Percentiles rank a stretch among this genome's conserved stretches.
phyloP scores from a whole-genome alignment of 2,113 vertebrate genomes.

The Pungitius pungitius region DNA sequence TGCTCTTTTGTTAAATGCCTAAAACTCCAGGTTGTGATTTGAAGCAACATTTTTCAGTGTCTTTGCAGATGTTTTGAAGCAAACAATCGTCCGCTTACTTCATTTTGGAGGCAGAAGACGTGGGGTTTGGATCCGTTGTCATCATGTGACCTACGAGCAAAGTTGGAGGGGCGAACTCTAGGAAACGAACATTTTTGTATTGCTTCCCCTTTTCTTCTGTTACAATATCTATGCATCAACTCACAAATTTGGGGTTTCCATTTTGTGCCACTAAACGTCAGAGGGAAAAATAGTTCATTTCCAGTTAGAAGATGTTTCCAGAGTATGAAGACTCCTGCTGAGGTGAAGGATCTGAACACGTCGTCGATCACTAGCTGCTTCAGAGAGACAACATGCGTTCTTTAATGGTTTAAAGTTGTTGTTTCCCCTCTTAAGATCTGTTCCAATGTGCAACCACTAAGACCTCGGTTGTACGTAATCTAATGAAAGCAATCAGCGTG shows the following conservation, averaged over 20 bases:
- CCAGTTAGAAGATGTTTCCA: background rate
- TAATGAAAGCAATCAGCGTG: background rate
- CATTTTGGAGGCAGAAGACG: background rate
- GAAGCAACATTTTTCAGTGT: background rate
- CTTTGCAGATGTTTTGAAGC: background rate
- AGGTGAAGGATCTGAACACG: background rate
- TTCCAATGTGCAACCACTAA: background rate
- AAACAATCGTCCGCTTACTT: background rate
- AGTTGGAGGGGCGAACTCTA: background rate
- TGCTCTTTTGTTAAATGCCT: background rate
- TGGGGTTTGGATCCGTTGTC: background rate
- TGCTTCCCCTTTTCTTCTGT: slow-evolving; percentile 28
- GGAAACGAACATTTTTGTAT: too few species aligned
- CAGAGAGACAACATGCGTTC: background rate
- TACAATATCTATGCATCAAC: too few species aligned
- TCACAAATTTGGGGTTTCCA: background rate
- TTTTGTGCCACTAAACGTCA: background rate
- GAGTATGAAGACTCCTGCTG: too few species aligned
- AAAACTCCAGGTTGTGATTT: background rate
- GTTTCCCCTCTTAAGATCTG: background rate
- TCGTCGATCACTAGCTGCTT: background rate
- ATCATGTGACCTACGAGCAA: background rate
- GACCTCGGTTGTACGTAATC: background rate
- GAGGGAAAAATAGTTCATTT: background rate
- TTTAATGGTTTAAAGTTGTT: background rate